A percentile compares a stretch with the other conserved stretches of the same genome.
These are phyloP conservation scores for Eleutherodactylus coqui DNA, from an alignment of 2,797 vertebrate genomes.

Conservation along the genomic window DNA sequence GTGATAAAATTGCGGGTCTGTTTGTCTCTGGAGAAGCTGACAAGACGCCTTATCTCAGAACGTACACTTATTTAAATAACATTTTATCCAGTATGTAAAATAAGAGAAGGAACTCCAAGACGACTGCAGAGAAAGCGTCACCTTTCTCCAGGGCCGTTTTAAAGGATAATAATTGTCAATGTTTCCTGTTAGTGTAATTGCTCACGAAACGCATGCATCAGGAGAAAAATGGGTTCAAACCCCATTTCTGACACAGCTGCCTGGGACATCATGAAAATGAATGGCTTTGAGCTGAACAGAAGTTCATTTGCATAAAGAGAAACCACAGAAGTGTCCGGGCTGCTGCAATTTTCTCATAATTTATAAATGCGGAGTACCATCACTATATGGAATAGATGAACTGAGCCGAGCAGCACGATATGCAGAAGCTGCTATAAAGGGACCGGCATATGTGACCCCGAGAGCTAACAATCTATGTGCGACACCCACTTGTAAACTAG, in stretches of 20 bases:
- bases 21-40: neutral
- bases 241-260: neutral
- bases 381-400: neutral
- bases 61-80: slow-evolving; percentile 13
- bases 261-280: slow-evolving; percentile 23
- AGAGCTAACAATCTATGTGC: neutral
- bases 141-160: neutral
- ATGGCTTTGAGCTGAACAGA: neutral
- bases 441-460: neutral
- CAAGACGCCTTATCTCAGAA: neutral
- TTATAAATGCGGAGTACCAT: neutral
- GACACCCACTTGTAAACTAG: neutral
- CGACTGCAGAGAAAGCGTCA: neutral
- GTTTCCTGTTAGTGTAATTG: slow-evolving; percentile 10
- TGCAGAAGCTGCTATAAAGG: neutral
- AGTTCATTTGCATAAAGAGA: slow-evolving; percentile 28
- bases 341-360: neutral
- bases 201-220: neutral
- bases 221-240: slow-evolving; percentile 26
- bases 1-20: neutral
- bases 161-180: slow-evolving; percentile 28
- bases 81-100: neutral
- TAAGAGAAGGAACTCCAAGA: neutral
- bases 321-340: neutral
- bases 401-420: neutral